Base-by-base conservation (phyloP, 2,113 vertebrate species). In the Collichthys lucidus region DNA sequence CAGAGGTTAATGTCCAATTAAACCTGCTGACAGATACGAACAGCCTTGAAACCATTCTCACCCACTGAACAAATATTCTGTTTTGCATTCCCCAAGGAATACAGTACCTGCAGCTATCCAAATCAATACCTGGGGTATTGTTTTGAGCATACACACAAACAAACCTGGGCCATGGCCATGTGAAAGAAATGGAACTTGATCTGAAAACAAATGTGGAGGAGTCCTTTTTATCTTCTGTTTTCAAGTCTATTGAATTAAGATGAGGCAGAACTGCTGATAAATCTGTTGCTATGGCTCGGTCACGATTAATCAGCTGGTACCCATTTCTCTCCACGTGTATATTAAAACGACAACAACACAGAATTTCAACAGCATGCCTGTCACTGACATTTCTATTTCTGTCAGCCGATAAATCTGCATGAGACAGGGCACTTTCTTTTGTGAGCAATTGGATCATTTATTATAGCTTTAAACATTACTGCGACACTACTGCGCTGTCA, bases 351-450 rank as follows among this genome's bases (percentile, higher is more conserved):
- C 78, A 84, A 70, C 83, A 74, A 64, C 29, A 22, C 60, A 75
- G 80, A 77, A 80, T 79, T 80, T n/a, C 81, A 74, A 12, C 86
- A 53, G 79, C 74, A 59, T 9, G 73, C 76, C 72, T 81, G 82
- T 90, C 80, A 74, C 68, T 53, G 80, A 87, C 79, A 63, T 84
- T 81, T 88, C 78, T 85, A 80, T 87, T 84, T 90, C 84, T 67
- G 68, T 77, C 80, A 35, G 73, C 79, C 84, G 87, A 88, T 89
- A 82, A 84, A 90, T 91, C 77, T 53, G 44, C 14, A 14, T n/a
- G 57, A 71, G 67, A 80, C 74, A 12, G 29, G 49, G 12, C 1
- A 10, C 74, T 83, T 86, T 74, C 55, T 74, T 62, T 74, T 44
- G 49, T 31, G 65, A 67, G 80, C 79, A 19, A 52, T 53, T 19